A percentile compares a stretch with the other conserved stretches of the same genome.
These are phyloP conservation scores for Amorpha juglandis DNA, from an alignment of 2,888 invertebrate species.

Conservation along the genomic window DNA sequence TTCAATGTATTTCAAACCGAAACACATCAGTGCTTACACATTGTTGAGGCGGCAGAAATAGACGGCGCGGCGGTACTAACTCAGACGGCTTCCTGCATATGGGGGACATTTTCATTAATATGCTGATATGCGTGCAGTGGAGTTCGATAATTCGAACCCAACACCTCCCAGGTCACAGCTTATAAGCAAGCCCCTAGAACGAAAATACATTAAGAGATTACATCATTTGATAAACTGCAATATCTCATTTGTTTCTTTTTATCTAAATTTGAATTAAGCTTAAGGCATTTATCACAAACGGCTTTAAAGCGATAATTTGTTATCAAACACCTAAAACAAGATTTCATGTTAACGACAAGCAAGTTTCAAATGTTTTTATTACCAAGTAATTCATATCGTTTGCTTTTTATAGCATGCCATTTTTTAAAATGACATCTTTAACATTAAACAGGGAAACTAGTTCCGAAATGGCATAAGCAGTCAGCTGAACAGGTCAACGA, in stretches of 20 bases:
- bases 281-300: not conserved
- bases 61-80: too few relatives aligned
- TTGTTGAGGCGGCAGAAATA: too few relatives aligned
- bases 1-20: too few relatives aligned
- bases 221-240: too few relatives aligned
- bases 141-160: too few relatives aligned
- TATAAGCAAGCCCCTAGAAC: too few relatives aligned
- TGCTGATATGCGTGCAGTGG: too few relatives aligned
- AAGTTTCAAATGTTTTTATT: constrained; percentile 17
- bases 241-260: not conserved
- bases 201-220: too few relatives aligned
- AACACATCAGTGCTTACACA: too few relatives aligned
- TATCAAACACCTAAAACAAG: not conserved
- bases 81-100: too few relatives aligned
- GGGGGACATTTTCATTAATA: too few relatives aligned
- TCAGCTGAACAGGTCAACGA: constrained; percentile 12
- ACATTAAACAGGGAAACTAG: constrained; percentile 9
- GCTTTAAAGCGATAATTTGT: not conserved
- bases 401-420: constrained; percentile 6
- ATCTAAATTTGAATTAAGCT: not conserved
- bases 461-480: constrained; percentile 9
- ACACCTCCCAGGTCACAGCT: too few relatives aligned
- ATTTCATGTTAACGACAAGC: constrained; percentile 4
- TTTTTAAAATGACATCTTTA: constrained; percentile 9
- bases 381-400: constrained; percentile 4